phyloP scores from a whole-genome alignment of 2,888 invertebrate genomes.

The Noctua fimbriata region DNA sequence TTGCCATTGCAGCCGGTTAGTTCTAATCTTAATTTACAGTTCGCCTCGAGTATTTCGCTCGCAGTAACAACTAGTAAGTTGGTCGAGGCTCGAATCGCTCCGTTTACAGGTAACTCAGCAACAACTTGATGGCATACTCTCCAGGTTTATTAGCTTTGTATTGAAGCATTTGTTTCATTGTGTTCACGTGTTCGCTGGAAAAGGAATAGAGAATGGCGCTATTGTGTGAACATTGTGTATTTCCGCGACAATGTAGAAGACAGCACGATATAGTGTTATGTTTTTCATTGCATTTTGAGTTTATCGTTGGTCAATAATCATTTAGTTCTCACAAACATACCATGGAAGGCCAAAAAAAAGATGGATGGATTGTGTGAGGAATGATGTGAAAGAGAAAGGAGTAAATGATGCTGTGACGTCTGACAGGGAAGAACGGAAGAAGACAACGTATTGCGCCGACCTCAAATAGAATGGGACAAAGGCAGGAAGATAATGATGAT shows the following conservation, averaged over 20 bases:
- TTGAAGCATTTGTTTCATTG: conserved; percentile 57
- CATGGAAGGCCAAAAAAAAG: neutral
- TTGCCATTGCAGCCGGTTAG: conserved; percentile 74
- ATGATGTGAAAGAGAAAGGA: too few relatives aligned
- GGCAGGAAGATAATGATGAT: too few relatives aligned
- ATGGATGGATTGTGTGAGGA: too few relatives aligned
- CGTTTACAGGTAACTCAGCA: conserved; percentile 64
- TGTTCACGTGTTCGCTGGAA: neutral
- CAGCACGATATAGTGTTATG: neutral
- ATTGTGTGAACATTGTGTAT: conserved; percentile 1
- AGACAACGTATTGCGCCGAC: too few relatives aligned
- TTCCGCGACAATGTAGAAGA: neutral
- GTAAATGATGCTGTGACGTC: too few relatives aligned
- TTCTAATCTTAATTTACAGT: conserved; percentile 85
- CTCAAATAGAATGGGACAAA: too few relatives aligned
- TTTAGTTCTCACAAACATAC: neutral
- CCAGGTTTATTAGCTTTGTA: conserved; percentile 67
- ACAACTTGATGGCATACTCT: conserved; percentile 70
- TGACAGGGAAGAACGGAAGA: too few relatives aligned
- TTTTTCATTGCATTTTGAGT: conserved; percentile 8
- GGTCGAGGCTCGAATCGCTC: conserved; percentile 54
- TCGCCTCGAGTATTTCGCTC: conserved; percentile 73
- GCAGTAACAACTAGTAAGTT: conserved; percentile 71
- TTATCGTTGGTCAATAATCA: too few relatives aligned
- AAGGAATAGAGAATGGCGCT: conserved; percentile 7